Base-by-base conservation (phyloP, 2,888 invertebrate genomes). In the Lathronympha strigana region DNA sequence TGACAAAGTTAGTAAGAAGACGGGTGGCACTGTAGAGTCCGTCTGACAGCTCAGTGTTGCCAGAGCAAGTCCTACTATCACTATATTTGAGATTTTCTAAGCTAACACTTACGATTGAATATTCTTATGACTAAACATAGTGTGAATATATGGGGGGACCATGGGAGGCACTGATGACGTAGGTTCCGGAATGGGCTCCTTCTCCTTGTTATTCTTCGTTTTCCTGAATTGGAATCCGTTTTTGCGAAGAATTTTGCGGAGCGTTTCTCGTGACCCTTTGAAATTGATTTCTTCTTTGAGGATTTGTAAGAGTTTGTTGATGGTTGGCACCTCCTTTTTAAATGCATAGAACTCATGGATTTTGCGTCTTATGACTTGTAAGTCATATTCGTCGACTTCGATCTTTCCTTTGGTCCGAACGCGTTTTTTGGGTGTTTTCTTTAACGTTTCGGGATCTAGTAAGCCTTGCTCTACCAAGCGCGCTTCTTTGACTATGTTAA, bases 271-370 rank as follows among this genome's bases (percentile, higher is more conserved):
- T 0, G 91, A 91, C 0, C 91, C 91, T 75, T 90, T 91, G 66
- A 91, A 91, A 68, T 90, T 86, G 0, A 90, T 90, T 76, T 91
- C 91, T 63, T 90, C 87, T 72, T 88, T 90, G 38, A 91, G 75
- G 21, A 91, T 90, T 73, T 91, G 88, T 13, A 91, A 74, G 0
- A 91, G 76, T 69, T 91, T 91, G 64, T 91, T 90, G 17, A 90
- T 90, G 1, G 91, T 91, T 0, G 91, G 91, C 2, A 91, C 91
- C 76, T 91, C 91, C 75, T 91, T 91, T 68, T 91, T 91, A 67
- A 85, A 91, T 9, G 91, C 82, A 68, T 91, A 91, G 72, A 91
- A 91, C 70, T 91, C 91, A n/a, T 91, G 90, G 31, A 91, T 90
- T 71, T 90, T 90, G 54, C 90, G 76, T 40, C 89, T 74, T 17